Evolutionary conservation across 2,888 invertebrate genomes (phyloP).

Genomic region (Netelia virgata): DNA sequence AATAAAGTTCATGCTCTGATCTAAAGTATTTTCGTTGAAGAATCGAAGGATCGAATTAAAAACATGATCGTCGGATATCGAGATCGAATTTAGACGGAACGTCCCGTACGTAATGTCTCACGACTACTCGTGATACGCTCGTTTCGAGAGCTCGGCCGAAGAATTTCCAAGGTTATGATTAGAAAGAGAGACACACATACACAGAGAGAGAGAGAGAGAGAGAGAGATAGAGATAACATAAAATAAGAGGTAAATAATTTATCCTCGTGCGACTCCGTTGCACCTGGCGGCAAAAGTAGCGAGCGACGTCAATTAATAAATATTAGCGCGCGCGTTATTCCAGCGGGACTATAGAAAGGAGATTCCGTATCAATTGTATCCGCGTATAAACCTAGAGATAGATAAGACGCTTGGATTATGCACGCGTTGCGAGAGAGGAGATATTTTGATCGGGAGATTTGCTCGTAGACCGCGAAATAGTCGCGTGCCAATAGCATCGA

Average conservation of each 20-base stretch:
- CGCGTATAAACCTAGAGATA: background rate
- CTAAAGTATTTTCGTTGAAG: too few relatives aligned
- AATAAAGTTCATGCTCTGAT: too few relatives aligned
- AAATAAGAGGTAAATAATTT: slow-evolving; percentile 51
- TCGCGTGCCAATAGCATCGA: slow-evolving; percentile 52
- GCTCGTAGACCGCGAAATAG: slow-evolving; percentile 28
- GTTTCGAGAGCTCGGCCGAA: slow-evolving; percentile 24
- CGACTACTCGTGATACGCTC: slow-evolving; percentile 32
- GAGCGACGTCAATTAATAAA: slow-evolving; percentile 28
- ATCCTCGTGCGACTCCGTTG: slow-evolving; percentile 22
- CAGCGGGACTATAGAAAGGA: slow-evolving; percentile 39
- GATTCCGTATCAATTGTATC: slow-evolving; percentile 38
- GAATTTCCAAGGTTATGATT: slow-evolving; percentile 57
- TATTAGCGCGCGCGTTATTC: background rate
- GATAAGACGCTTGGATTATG: background rate
- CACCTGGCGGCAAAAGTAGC: slow-evolving; percentile 45
- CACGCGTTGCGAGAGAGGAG: background rate
- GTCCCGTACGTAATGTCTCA: background rate
- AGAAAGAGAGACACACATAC: background rate
- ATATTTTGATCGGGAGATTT: slow-evolving; percentile 12
- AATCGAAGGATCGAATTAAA: too few relatives aligned
- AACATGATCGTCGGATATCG: too few relatives aligned
- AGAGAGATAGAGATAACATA: background rate
- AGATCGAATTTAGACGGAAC: background rate
- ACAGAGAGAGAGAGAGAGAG: background rate